These are phyloP conservation scores for Drosophila algonquin DNA, from an alignment of 2,888 invertebrate species.

Conservation along the genomic window DNA sequence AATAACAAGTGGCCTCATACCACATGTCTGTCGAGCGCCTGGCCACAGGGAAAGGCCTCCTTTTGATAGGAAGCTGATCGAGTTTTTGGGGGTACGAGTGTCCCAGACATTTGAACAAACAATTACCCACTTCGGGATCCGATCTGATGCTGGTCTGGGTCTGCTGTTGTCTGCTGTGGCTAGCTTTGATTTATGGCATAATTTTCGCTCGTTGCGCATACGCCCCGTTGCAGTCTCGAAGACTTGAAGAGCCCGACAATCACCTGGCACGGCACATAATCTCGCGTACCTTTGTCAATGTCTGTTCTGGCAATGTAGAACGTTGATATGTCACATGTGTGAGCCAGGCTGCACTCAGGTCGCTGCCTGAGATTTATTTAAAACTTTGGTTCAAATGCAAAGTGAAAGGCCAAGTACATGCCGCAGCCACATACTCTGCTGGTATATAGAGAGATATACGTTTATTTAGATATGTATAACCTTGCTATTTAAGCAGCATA, in stretches of 20 bases:
- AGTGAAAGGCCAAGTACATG: conserved; percentile 74
- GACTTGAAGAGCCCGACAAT: conserved; percentile 41
- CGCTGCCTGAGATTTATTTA: conserved; percentile 41
- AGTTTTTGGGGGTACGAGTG: conserved; percentile 8
- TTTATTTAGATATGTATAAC: conserved; percentile 59
- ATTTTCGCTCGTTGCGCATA: conserved; percentile 35
- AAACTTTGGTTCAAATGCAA: conserved; percentile 67
- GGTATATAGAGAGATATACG: conserved; percentile 2
- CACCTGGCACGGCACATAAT: conserved; percentile 39
- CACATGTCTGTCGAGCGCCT: conserved; percentile 19
- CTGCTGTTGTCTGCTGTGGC: conserved; percentile 3
- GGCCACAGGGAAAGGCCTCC: conserved; percentile 14
- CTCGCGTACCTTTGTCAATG: conserved; percentile 70
- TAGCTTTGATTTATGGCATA: conserved; percentile 39
- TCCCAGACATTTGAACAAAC: not conserved
- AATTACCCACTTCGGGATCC: conserved; percentile 19
- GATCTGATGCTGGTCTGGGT: not conserved
- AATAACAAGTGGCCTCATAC: conserved; percentile 38
- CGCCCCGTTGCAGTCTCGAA: conserved; percentile 27
- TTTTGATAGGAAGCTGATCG: conserved; percentile 34
- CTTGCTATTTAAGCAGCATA: conserved; percentile 78
- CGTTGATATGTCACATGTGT: conserved; percentile 75
- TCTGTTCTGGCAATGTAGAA: conserved; percentile 56
- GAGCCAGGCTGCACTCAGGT: conserved; percentile 10
- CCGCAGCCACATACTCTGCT: conserved; percentile 7